Evolutionary conservation across 2,797 vertebrate species (phyloP), one percentile per base, ranked within the genome.

Genomic region (Sebastiscus tertius): DNA sequence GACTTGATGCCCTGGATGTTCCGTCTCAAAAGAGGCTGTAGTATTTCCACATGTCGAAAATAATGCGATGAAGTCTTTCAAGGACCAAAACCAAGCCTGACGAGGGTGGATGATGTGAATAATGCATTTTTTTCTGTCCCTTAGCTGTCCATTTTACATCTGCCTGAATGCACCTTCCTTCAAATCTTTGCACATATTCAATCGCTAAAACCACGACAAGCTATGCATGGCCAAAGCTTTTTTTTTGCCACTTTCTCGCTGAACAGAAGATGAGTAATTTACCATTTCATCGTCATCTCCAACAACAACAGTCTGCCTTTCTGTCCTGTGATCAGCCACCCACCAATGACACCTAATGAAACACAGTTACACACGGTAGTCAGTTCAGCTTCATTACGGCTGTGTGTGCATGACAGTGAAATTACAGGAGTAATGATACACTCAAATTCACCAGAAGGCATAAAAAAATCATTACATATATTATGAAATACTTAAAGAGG

Each of bases 351-450:
- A 72, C 49, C 55, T 60, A 66, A 81, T 64, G 75, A 58, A 79
- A 64, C 46, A 62, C 63, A 77, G 58, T 77, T 80, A 80, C 73
- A 80, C 85, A 82, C 64, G 6, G 33, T 60, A 58, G 66, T 83
- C 77, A 71, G 56, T 77, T 82, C 70, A 71, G 75, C 79, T 82
- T 80, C 63, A 77, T 73, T 85, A 94, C 92, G 92, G 95, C 95
- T 95, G 93, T 96, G 96, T 96, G 96, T 97, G 97, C 97, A 98
- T 98, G 97, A 95, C 89, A 94, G 91, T 90, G 89, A 95, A 96
- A 94, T 96, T 93, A 95, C 61, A 60, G 69, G 59, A 60, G 63
- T 65, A 55, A 49, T 60, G 42, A 52, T 54, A 52, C 78, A 80
- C 85, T 78, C 29, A 56, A 60, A 66, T 49, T 75, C 82, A 85